Conservation (phyloP, 2,797 vertebrate species). For the Cossypha niveicapilla region DNA sequence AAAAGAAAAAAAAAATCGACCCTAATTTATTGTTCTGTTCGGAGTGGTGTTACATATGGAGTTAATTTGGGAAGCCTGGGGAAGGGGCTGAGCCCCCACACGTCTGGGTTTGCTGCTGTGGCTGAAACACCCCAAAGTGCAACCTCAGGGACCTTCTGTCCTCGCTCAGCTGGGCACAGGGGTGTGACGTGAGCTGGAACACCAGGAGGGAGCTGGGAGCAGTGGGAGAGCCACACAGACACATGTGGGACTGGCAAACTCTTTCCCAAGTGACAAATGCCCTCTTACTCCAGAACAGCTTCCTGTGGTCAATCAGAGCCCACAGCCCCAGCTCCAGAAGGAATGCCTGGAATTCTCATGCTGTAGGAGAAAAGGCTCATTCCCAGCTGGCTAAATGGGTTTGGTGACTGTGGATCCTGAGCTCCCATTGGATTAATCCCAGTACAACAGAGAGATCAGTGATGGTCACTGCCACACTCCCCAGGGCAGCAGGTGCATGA, state of each 20-base stretch:
- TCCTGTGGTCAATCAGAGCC: not conserved
- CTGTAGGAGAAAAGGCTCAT: accelerated
- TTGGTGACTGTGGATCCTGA: accelerated
- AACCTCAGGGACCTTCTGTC: not conserved
- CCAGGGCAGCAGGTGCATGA: accelerated
- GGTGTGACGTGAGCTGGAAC: accelerated
- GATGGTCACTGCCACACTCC: accelerated
- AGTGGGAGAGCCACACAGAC: not conserved
- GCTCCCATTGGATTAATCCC: accelerated
- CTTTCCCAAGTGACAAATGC: not conserved
- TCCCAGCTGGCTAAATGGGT: accelerated
- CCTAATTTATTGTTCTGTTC: conserved; percentile 25
- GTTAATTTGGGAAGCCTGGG: conserved; percentile 32
- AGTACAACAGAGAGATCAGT: accelerated
- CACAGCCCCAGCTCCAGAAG: accelerated
- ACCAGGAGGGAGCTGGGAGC: not conserved
- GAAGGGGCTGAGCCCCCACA: not conserved
- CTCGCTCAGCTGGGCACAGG: accelerated
- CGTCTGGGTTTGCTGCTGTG: not conserved
- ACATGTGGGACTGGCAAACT: accelerated
- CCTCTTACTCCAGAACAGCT: not conserved
- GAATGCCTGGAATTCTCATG: not conserved
- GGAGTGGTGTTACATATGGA: not conserved
- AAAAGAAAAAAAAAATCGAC: not conserved
- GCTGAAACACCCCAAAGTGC: not conserved